phyloP scores from a whole-genome alignment of 2,113 vertebrate genomes.

The Pelusios castaneus region DNA sequence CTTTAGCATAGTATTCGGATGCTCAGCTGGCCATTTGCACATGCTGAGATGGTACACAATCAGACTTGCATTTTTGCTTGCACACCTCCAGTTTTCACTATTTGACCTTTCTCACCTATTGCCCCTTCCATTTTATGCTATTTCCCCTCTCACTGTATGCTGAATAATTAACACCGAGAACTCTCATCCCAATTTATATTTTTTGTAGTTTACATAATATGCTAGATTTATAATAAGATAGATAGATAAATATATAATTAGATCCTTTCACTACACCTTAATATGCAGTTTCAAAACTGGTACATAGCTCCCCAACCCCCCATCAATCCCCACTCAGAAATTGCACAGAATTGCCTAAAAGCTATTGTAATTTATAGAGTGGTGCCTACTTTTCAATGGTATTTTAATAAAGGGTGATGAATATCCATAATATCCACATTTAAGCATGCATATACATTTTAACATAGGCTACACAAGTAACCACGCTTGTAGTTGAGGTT shows the following conservation, averaged over 20 bases:
- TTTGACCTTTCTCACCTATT: not conserved
- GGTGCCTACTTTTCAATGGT: not conserved
- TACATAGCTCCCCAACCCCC: not conserved
- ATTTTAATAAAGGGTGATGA: not conserved
- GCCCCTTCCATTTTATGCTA: not conserved
- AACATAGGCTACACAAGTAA: not conserved
- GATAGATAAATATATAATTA: too few species aligned
- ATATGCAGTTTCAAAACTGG: not conserved
- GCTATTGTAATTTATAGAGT: not conserved
- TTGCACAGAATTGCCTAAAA: not conserved
- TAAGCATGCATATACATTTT: not conserved
- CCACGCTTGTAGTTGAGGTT: not conserved
- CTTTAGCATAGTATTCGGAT: accelerated
- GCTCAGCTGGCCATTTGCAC: not conserved
- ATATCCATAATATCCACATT: not conserved
- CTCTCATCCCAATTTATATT: not conserved
- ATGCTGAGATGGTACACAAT: not conserved
- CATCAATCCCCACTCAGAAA: not conserved
- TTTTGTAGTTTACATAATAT: not conserved
- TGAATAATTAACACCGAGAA: not conserved
- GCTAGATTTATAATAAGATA: not conserved
- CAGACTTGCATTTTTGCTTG: not conserved
- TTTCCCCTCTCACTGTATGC: not conserved
- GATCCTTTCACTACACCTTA: not conserved
- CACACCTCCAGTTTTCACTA: accelerated